Evolutionary conservation across 2,888 invertebrate species (phyloP), one percentile per base, ranked within the genome.

Genomic region (Lasioglossum marginatum): DNA sequence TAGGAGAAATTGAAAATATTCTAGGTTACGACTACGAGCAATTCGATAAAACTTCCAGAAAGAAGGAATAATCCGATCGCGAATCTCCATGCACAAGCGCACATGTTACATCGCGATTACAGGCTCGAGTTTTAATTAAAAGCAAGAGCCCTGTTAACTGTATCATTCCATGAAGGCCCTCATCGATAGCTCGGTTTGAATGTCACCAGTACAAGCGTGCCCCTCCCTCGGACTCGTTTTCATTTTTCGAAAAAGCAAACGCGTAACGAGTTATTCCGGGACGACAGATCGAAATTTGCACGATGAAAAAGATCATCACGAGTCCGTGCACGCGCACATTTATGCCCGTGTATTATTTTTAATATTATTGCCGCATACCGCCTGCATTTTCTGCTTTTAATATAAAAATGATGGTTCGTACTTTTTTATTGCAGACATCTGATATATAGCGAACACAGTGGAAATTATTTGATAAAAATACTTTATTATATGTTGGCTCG

Each of bases 271-370:
- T 12, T 72, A 60, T 80, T 77, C 8, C 31, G 31, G 31, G 66
- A 77, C 77, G 40, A 5, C 60, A 48, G 31, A 27, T 86, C 60
- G 75, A 43, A 78, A 80, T 86, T 82, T 76, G 40, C 19, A 19
- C 72, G 40, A 78, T 68, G 73, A 77, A n/a, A 57, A 57, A 57
- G 57, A 57, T n/a, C 10, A 10, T 57, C n/a, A 57, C 52, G n/a
- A 57, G 57, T n/a, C n/a, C n/a, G 57, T 23, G 12, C n/a, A 57
- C 12, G 57, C 23, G 57, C 1, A 4, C 57, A 83, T n/a, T 19
- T 45, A 57, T 52, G 45, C 5, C 31, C 34, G 31, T 19, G 27
- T 48, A 43, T 77, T 83, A 83, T 77, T 84, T 77, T 77, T 74
- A 68, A 81, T 77, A 74, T 81, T 72, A 45, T 66, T 45, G 43